phyloP scores from a whole-genome alignment of 2,888 invertebrate genomes.

The Merodon equestris region DNA sequence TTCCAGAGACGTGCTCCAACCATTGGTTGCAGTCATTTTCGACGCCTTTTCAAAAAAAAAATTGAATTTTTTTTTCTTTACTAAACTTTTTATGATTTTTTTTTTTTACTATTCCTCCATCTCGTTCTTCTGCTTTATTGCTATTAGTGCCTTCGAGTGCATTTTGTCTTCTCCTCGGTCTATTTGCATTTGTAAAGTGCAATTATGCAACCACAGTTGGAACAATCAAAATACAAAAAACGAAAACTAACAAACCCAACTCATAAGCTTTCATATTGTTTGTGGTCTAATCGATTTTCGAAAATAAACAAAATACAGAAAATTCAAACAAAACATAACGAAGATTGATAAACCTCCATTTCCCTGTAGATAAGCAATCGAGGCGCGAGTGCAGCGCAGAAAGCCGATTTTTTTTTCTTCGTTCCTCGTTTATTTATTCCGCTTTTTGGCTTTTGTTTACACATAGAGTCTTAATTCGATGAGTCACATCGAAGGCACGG shows the following conservation, averaged over 20 bases:
- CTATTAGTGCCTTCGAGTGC: not conserved
- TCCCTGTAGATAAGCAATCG: slow-evolving; percentile 43
- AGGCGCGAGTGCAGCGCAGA: not conserved
- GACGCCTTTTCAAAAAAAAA: slow-evolving; percentile 57
- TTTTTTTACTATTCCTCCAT: too few species aligned
- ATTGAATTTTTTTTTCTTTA: too few species aligned
- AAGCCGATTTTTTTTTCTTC: too few species aligned
- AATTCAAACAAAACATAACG: slow-evolving; percentile 3
- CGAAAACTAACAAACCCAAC: not conserved
- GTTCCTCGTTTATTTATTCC: too few species aligned
- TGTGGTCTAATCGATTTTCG: slow-evolving; percentile 42
- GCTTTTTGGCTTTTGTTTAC: slow-evolving; percentile 41
- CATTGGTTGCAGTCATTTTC: slow-evolving; percentile 56
- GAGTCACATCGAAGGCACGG: slow-evolving; percentile 37
- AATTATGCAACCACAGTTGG: slow-evolving; percentile 65
- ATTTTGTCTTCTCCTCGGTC: slow-evolving; percentile 34
- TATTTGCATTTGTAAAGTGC: slow-evolving; percentile 56
- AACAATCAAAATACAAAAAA: slow-evolving; percentile 15
- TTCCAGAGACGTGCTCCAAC: slow-evolving; percentile 40
- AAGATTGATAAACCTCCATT: slow-evolving; percentile 60
- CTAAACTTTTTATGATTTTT: slow-evolving; percentile 38
- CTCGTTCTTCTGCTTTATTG: slow-evolving; percentile 24
- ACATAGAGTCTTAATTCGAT: slow-evolving; percentile 28
- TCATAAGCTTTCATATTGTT: slow-evolving; percentile 51
- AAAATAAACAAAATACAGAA: slow-evolving; percentile 13